A percentile compares a stretch with the other conserved stretches of the same genome.
Conservation (phyloP, 1,140 invertebrate genomes). For the Caerostris extrusa region DNA sequence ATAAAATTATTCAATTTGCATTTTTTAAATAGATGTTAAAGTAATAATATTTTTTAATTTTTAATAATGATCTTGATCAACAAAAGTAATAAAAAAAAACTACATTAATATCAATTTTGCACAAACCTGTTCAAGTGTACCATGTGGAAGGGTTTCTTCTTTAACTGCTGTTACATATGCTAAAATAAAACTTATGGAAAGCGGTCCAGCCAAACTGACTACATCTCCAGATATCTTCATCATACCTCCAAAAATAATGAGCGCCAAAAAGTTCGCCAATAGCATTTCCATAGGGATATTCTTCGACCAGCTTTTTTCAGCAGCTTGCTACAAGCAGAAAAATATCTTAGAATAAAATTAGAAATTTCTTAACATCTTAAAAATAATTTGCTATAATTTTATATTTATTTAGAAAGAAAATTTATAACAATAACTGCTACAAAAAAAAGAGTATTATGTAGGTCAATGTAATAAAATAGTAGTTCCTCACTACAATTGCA, state of each 20-base stretch:
- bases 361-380: background rate
- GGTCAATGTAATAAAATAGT: too few species aligned
- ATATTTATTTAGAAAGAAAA: background rate
- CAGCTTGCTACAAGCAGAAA: slow-evolving; percentile 79
- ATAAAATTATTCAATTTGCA: background rate
- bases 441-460: too few species aligned
- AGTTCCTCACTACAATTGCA: too few species aligned
- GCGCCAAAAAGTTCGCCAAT: slow-evolving; percentile 87
- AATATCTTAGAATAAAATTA: background rate
- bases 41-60: background rate
- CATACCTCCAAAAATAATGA: slow-evolving; percentile 88
- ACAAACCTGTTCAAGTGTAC: slow-evolving; percentile 62
- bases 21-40: background rate
- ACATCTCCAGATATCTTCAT: slow-evolving; percentile 89
- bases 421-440: too few species aligned
- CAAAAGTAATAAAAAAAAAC: background rate
- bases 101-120: background rate
- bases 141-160: slow-evolving; percentile 65
- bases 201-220: slow-evolving; percentile 88
- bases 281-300: slow-evolving; percentile 86
- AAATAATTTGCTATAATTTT: background rate
- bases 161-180: slow-evolving; percentile 84
- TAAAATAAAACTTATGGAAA: slow-evolving; percentile 89
- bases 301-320: slow-evolving; percentile 62
- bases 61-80: background rate